Conservation (phyloP, 2,797 vertebrate species). For the Lophotriccus pileatus region DNA sequence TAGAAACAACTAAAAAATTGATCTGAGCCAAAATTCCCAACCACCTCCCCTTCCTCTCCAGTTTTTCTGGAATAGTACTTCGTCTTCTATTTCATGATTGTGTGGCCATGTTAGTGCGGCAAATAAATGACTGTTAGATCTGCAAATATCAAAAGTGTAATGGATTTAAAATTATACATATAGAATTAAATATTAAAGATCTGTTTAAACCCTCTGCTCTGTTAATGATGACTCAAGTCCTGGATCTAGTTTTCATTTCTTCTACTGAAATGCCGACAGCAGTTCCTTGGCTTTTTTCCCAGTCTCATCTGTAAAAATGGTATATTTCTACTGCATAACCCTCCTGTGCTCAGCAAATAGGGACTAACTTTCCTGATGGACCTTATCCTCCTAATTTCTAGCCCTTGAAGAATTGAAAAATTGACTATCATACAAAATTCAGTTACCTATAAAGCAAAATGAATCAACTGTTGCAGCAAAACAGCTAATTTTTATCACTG, state of each 20-base stretch:
- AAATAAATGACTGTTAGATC: background rate
- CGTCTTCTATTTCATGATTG: background rate
- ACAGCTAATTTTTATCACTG: background rate
- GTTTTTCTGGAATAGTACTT: background rate
- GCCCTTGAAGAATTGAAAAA: background rate
- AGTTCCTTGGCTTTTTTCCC: background rate
- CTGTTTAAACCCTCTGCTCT: background rate
- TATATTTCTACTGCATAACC: background rate
- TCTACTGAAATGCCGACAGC: background rate
- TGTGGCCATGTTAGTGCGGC: background rate
- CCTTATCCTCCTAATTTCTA: background rate
- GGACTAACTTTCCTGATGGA: background rate
- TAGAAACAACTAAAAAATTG: background rate
- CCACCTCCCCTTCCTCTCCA: background rate
- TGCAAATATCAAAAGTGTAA: conserved; percentile 8
- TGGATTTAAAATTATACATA: background rate
- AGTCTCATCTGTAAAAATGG: background rate
- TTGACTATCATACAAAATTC: background rate
- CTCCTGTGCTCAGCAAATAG: background rate
- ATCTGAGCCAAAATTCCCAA: background rate
- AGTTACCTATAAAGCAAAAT: background rate
- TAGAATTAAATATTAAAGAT: conserved; percentile 9
- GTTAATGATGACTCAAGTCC: background rate
- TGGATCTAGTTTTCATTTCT: background rate
- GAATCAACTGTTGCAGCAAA: background rate